Percentiles rank a stretch among this genome's conserved stretches.
These are phyloP conservation scores for Epistrophella euchroma DNA, from an alignment of 2,888 invertebrate genomes.

Conservation along the genomic window DNA sequence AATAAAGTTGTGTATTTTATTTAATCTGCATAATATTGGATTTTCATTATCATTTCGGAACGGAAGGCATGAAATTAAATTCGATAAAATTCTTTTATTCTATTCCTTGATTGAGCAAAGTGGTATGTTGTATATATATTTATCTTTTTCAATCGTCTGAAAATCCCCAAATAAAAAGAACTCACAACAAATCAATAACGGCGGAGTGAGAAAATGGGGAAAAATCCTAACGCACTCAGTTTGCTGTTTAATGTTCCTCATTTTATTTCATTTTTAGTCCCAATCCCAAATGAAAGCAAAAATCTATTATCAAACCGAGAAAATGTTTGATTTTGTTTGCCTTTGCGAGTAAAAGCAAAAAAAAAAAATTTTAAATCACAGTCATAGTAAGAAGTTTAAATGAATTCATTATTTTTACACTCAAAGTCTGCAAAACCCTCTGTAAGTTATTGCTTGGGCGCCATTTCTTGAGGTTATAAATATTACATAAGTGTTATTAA, in stretches of 20 bases:
- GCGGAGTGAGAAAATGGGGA: background rate
- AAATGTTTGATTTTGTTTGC: background rate
- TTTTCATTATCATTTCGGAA: background rate
- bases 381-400: background rate
- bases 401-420: background rate
- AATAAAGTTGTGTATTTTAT: background rate
- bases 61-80: conserved; percentile 1
- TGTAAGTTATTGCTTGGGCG: no score
- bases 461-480: no score
- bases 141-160: background rate
- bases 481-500: no score
- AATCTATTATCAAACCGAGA: background rate
- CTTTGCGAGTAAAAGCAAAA: background rate
- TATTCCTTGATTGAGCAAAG: conserved; percentile 23
- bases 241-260: background rate
- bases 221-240: background rate
- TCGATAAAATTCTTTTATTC: conserved; percentile 10
- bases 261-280: conserved; percentile 1
- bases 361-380: background rate
- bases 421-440: no score
- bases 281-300: background rate
- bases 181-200: background rate
- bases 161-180: background rate
- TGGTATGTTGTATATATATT: no score
- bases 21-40: background rate